phyloP scores from a whole-genome alignment of 2,888 invertebrate species.

The Alcis repandata region DNA sequence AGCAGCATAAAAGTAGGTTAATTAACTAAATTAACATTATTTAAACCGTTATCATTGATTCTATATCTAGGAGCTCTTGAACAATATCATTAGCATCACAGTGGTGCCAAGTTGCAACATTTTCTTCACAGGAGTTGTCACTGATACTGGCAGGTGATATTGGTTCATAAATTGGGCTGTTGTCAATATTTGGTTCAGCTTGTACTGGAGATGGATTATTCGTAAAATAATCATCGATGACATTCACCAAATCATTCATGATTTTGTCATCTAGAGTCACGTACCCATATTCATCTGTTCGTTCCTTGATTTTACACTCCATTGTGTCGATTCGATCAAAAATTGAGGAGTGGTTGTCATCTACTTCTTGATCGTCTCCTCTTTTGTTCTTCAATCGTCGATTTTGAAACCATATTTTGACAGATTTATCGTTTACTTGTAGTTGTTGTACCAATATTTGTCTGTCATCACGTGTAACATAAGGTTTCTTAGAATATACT shows the following conservation, averaged over 20 bases:
- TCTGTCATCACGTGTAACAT: constrained; percentile 90
- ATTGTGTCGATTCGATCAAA: constrained; percentile 55
- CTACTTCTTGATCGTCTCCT: constrained; percentile 56
- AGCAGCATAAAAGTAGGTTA: no score
- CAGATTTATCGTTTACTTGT: constrained; percentile 89
- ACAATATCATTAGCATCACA: constrained; percentile 51
- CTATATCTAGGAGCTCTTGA: constrained; percentile 55
- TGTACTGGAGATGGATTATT: constrained; percentile 31
- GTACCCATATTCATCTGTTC: constrained; percentile 61
- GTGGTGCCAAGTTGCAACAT: constrained; percentile 50
- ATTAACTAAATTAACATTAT: no score
- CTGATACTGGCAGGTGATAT: constrained; percentile 66
- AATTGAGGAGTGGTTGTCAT: constrained; percentile 26
- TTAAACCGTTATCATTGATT: constrained; percentile 39
- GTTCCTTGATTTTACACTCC: constrained; percentile 60
- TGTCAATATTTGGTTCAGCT: constrained; percentile 24
- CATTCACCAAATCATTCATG: constrained; percentile 56
- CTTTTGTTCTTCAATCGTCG: constrained; percentile 89
- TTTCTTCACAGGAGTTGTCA: constrained; percentile 48
- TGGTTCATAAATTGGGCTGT: constrained; percentile 62
- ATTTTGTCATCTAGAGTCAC: constrained; percentile 64
- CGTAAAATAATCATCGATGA: constrained; percentile 58
- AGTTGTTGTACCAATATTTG: constrained; percentile 88
- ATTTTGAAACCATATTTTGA: constrained; percentile 94
- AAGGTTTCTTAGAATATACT: constrained; percentile 89